Percentiles rank a stretch among this genome's conserved stretches.
Conservation (phyloP, 2,113 vertebrate genomes). For the Saccopteryx leptura region DNA sequence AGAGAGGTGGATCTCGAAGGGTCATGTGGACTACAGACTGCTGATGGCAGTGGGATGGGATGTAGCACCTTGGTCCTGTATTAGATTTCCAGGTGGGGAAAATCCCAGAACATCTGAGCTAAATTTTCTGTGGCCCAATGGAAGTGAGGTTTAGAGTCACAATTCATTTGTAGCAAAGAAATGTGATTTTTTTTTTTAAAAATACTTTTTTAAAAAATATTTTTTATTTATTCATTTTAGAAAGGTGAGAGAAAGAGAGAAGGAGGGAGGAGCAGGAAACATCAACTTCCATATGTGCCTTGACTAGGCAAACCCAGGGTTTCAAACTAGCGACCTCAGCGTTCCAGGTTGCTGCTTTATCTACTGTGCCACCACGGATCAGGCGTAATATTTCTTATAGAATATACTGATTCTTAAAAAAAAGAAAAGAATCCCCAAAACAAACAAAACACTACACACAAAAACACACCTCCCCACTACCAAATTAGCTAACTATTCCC, state of each 20-base stretch:
- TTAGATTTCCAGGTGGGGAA: background rate
- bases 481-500: background rate
- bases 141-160: background rate
- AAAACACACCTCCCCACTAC: background rate
- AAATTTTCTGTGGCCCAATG: background rate
- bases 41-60: accelerated
- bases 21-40: background rate
- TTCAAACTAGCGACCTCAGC: too few species aligned
- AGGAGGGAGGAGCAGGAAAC: too few species aligned
- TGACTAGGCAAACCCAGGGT: too few species aligned
- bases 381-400: background rate
- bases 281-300: too few species aligned
- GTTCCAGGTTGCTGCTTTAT: too few species aligned
- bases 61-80: background rate
- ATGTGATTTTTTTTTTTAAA: too few species aligned
- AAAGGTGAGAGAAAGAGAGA: too few species aligned
- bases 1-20: background rate
- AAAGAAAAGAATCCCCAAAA: background rate
- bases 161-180: background rate
- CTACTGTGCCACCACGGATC: too few species aligned
- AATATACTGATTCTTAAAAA: background rate
- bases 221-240: too few species aligned
- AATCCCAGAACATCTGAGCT: background rate
- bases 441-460: too few species aligned
- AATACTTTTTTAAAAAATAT: too few species aligned